phyloP scores from a whole-genome alignment of 2,113 vertebrate genomes.

The Agelaius phoeniceus region DNA sequence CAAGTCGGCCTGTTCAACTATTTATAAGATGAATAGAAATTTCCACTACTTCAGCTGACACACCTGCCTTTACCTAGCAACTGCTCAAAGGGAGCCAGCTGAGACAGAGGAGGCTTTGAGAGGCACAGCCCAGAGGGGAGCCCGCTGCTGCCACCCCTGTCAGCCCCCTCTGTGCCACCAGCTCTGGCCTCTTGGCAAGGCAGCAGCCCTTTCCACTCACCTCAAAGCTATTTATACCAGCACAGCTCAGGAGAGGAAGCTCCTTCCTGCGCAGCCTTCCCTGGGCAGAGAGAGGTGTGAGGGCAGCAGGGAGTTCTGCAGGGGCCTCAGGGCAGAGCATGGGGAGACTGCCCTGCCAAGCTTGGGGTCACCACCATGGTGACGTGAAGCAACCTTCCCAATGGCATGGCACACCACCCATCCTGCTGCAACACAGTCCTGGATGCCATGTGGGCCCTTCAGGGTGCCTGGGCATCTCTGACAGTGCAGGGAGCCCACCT shows the following conservation, averaged over 20 bases:
- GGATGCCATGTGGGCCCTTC: fast-evolving
- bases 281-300: fast-evolving
- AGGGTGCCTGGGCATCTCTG: not conserved
- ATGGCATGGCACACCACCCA: fast-evolving
- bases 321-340: fast-evolving
- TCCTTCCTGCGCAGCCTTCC: not conserved
- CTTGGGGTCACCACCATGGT: too few relatives aligned
- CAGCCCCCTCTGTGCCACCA: not conserved
- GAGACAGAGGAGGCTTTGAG: conserved; percentile 3
- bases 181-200: not conserved
- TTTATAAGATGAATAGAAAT: conserved; percentile 83
- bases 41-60: conserved; percentile 79
- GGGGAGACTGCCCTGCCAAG: not conserved
- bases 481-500: not conserved
- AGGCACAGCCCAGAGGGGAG: not conserved
- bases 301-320: not conserved
- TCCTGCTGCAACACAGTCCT: not conserved
- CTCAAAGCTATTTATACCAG: not conserved
- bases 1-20: conserved; percentile 75
- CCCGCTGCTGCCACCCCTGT: not conserved
- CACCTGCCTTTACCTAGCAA: conserved; percentile 73
- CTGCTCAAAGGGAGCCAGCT: conserved; percentile 43
- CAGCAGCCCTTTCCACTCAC: not conserved
- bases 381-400: too few relatives aligned
- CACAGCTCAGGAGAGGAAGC: not conserved